A percentile compares a stretch with the other conserved stretches of the same genome.
Conservation (phyloP, 1,140 invertebrate species). For the Diachasma alloeum region DNA sequence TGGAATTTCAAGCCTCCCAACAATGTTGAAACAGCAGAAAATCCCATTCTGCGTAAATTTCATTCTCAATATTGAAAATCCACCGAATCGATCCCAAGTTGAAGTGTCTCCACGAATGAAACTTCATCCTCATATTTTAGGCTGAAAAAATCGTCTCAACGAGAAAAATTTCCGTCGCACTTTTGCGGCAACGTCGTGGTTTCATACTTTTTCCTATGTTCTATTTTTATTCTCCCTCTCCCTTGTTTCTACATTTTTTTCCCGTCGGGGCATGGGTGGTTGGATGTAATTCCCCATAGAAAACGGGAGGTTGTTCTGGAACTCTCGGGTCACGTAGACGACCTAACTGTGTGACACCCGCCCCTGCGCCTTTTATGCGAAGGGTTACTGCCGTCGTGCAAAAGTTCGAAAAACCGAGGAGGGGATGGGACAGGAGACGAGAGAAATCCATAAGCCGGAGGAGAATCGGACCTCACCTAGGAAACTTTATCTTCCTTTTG, state of each 20-base stretch:
- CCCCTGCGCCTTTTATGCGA: conserved; percentile 44
- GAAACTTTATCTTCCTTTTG: conserved; percentile 7
- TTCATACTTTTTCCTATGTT: not conserved
- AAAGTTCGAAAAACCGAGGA: conserved; percentile 40
- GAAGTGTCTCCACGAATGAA: not conserved
- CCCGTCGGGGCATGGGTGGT: conserved; percentile 26
- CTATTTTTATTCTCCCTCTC: conserved; percentile 5
- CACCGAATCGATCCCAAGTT: not conserved
- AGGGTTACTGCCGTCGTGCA: conserved; percentile 40
- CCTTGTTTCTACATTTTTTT: conserved; percentile 27
- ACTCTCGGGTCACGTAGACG: conserved; percentile 52
- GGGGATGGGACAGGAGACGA: not conserved
- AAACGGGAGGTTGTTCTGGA: conserved; percentile 49
- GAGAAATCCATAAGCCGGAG: conserved; percentile 45
- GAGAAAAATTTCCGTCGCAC: not conserved
- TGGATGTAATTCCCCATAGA: conserved; percentile 51
- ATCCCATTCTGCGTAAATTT: too few species aligned
- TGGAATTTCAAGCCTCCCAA: too few species aligned
- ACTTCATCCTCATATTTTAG: not conserved
- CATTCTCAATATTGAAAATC: too few species aligned
- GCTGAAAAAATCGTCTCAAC: not conserved
- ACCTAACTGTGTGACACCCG: conserved; percentile 52
- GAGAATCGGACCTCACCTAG: not conserved
- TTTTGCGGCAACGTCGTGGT: not conserved
- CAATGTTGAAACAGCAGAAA: too few species aligned